phyloP scores from a whole-genome alignment of 2,888 invertebrate species.

The Podotricha telesiphe region DNA sequence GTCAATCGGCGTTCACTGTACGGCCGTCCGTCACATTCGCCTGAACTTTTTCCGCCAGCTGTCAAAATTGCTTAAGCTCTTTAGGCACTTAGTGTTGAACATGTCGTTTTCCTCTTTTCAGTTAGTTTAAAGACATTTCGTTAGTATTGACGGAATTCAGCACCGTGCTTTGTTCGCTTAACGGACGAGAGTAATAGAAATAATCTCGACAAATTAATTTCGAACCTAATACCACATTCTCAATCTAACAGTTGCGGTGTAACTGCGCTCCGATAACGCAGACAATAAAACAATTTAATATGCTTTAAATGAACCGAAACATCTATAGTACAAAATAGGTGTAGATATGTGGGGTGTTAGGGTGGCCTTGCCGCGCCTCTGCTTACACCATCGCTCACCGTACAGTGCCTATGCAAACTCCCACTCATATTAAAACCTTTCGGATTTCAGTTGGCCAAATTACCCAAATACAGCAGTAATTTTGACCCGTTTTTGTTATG shows the following conservation, averaged over 20 bases:
- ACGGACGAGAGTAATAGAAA: too few relatives aligned
- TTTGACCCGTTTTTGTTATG: background rate
- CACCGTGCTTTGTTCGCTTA: too few relatives aligned
- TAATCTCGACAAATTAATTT: too few relatives aligned
- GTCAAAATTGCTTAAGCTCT: too few relatives aligned
- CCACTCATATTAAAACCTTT: constrained; percentile 25
- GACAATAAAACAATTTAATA: constrained; percentile 2
- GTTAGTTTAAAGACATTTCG: too few relatives aligned
- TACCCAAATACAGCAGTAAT: background rate
- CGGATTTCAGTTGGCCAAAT: constrained; percentile 23
- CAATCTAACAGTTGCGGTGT: too few relatives aligned
- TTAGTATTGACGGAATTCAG: too few relatives aligned
- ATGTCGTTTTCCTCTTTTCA: too few relatives aligned
- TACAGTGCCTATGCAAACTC: constrained; percentile 32
- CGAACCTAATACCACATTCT: too few relatives aligned
- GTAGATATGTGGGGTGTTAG: constrained; percentile 5
- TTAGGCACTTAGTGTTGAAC: too few relatives aligned
- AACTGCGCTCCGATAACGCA: background rate
- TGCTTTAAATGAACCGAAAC: constrained; percentile 9
- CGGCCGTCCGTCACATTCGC: too few relatives aligned
- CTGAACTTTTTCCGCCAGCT: too few relatives aligned
- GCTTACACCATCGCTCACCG: constrained; percentile 37
- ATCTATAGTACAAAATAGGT: background rate
- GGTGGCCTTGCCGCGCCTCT: constrained; percentile 23
- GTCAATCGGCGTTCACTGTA: background rate